Conservation (phyloP, 2,797 vertebrate species). For the Meda fulgida region DNA sequence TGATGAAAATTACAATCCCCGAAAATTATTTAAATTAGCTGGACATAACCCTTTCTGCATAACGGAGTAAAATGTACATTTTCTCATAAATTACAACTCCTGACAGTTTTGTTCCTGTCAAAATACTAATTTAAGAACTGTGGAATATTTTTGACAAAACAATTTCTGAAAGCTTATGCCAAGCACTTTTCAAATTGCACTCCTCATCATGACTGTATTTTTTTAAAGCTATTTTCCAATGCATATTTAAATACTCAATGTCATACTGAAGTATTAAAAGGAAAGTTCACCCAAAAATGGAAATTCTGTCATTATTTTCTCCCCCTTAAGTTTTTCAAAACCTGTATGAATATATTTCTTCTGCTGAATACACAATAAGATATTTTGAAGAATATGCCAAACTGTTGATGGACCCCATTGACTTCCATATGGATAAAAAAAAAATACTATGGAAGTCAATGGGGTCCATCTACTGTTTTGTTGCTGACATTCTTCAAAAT, state of each 20-base stretch:
- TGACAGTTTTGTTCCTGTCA: background rate
- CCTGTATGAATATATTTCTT: background rate
- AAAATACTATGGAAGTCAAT: background rate
- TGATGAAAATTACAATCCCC: background rate
- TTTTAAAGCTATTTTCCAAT: background rate
- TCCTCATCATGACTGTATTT: background rate
- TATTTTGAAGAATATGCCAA: background rate
- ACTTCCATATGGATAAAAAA: background rate
- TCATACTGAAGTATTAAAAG: background rate
- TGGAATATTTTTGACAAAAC: constrained; percentile 1
- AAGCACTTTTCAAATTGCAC: background rate
- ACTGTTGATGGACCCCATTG: background rate
- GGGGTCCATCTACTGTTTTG: background rate
- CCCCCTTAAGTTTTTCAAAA: background rate
- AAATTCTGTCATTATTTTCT: background rate
- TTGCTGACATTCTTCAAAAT: background rate
- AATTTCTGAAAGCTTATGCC: background rate
- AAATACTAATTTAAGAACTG: background rate
- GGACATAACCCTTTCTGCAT: background rate
- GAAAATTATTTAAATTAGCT: background rate
- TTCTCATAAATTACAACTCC: background rate
- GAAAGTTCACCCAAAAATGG: background rate
- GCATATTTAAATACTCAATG: background rate
- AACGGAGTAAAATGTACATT: background rate
- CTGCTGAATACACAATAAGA: background rate